Base-by-base conservation (phyloP, 2,888 invertebrate genomes). In the Cheilosia variabilis region DNA sequence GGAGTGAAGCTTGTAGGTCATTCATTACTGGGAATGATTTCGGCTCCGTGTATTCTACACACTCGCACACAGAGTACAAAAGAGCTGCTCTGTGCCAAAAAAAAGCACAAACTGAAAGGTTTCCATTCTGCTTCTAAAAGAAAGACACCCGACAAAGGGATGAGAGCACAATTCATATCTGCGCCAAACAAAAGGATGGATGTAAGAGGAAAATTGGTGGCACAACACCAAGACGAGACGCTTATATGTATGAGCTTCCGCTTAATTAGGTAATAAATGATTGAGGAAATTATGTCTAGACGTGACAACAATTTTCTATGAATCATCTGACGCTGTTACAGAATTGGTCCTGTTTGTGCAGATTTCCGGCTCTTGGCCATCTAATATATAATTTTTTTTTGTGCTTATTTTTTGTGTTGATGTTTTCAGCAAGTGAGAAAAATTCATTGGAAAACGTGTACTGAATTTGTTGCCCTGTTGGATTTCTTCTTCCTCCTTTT, bases 251-350 rank as follows among this genome's bases (percentile, higher is more conserved):
- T 76, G 68, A 72, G 81, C 90, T 91, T 91, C 91, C 91, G 91
- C 91, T 91, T 92, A 92, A 92, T 92, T 91, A 91, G 90, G 90
- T 91, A 91, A 91, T 92, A 91, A 91, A 92, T 91, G 92, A 91
- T 91, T 91, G 91, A 91, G 90, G 91, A 92, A 91, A 91, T 91
- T 91, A 91, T 91, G 91, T 92, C 91, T 92, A 91, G 92, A 92
- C 92, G 91, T 92, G 92, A 92, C 91, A 89, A 88, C 89, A 90
- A 91, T 91, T 90, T 47, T 88, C 89, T 89, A 91, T 90, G 88
- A 87, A 87, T 83, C 82, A 81, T 75, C 62, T 79, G 69, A 55
- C 58, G 50, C 58, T 77, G 68, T 53, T 58, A 71, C 37, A 45
- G 63, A 34, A 10, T 52, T 13, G 31, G 43, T 41, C 2, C 43